A percentile compares a stretch with the other conserved stretches of the same genome.
These are phyloP conservation scores for Thalassoma bifasciatum DNA, from an alignment of 2,113 vertebrate genomes.

Conservation along the genomic window DNA sequence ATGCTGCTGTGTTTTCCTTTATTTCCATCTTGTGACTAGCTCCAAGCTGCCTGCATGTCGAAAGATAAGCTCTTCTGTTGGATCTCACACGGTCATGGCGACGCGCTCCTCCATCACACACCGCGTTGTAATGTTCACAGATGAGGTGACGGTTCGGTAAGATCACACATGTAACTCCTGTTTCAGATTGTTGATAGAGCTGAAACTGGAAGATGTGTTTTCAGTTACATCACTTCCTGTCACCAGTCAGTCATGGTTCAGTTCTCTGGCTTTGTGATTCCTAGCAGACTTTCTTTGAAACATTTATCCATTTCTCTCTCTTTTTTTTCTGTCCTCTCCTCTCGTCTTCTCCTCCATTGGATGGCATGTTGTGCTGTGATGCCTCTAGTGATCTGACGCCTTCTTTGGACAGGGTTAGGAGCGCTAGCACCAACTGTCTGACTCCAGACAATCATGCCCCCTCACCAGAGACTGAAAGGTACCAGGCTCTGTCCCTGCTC, in stretches of 20 bases:
- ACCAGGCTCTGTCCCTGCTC: constrained; percentile 90
- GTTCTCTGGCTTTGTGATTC: constrained; percentile 47
- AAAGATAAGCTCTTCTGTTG: constrained; percentile 82
- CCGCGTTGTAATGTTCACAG: constrained; percentile 77
- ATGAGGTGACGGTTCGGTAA: constrained; percentile 85
- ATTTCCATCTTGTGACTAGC: constrained; percentile 71
- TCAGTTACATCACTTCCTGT: constrained; percentile 1
- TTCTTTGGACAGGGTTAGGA: constrained; percentile 98
- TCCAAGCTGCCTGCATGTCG: constrained; percentile 86
- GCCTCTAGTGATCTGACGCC: constrained; percentile 97
- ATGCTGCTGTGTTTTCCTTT: constrained; percentile 40
- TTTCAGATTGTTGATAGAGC: not conserved
- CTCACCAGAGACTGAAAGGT: constrained; percentile 99
- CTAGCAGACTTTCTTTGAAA: constrained; percentile 78
- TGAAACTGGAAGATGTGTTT: no score
- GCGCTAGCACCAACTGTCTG: constrained; percentile 99
- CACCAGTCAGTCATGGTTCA: constrained; percentile 42
- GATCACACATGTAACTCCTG: constrained; percentile 43
- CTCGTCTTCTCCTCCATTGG: constrained; percentile 74
- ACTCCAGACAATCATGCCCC: constrained; percentile 97
- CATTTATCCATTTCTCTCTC: constrained; percentile 80
- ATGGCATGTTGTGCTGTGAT: constrained; percentile 89
- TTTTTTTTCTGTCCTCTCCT: constrained; percentile 76
- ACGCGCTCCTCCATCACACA: constrained; percentile 71
- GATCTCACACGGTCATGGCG: constrained; percentile 70